Conservation (phyloP, 2,113 vertebrate species). For the Scomber scombrus region DNA sequence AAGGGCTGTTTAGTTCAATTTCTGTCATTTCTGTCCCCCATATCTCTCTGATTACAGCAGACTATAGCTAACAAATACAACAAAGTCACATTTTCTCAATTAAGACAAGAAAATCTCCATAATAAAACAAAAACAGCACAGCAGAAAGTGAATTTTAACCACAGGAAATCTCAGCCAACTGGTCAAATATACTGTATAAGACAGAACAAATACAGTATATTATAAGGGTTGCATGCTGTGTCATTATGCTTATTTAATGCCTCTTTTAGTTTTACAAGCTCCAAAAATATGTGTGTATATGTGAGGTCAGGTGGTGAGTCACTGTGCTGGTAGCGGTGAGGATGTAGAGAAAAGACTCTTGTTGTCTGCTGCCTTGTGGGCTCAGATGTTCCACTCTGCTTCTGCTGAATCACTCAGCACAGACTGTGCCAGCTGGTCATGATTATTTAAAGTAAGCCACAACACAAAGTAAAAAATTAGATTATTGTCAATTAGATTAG, state of each 20-base stretch:
- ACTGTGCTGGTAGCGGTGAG: conserved; percentile 2
- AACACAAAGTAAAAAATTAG: conserved; percentile 8
- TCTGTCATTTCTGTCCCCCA: too few relatives aligned
- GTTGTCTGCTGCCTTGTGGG: conserved; percentile 49
- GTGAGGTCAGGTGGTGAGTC: conserved; percentile 48
- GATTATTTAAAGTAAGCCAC: neutral
- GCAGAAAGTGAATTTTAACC: too few relatives aligned
- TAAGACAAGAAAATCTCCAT: too few relatives aligned
- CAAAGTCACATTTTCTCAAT: too few relatives aligned
- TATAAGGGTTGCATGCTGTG: too few relatives aligned
- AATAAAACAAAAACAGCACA: too few relatives aligned
- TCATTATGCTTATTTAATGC: neutral
- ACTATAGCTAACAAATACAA: too few relatives aligned
- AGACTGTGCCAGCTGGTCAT: neutral
- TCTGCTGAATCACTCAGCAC: conserved; percentile 36
- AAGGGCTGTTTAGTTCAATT: too few relatives aligned
- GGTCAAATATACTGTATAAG: too few relatives aligned
- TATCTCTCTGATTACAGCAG: too few relatives aligned
- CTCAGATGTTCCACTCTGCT: conserved; percentile 50
- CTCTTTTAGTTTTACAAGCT: neutral
- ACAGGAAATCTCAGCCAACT: too few relatives aligned
- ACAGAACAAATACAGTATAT: too few relatives aligned
- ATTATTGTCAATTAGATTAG: conserved; percentile 25
- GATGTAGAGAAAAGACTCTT: conserved; percentile 19
- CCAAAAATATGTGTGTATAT: neutral